phyloP scores from a whole-genome alignment of 2,888 invertebrate genomes.

The Pasiphila rectangulata region DNA sequence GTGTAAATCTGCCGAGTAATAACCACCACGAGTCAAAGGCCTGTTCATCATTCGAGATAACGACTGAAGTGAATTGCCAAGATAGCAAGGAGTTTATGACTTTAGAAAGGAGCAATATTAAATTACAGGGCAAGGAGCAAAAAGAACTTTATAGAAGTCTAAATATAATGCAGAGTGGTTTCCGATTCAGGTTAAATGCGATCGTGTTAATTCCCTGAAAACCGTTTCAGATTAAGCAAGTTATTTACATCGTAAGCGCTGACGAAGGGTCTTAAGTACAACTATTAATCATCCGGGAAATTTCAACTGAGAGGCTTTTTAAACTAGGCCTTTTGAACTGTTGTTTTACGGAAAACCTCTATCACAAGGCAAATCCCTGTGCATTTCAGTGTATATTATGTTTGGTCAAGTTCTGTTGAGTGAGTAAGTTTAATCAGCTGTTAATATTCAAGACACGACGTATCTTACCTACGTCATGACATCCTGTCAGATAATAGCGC shows the following conservation, averaged over 20 bases:
- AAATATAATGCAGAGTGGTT: slow-evolving; percentile 22
- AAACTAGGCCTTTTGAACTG: no score
- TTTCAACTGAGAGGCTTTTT: background rate
- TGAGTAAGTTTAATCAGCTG: slow-evolving; percentile 22
- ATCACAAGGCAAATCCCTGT: no score
- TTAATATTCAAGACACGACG: slow-evolving; percentile 56
- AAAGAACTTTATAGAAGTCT: slow-evolving; percentile 19
- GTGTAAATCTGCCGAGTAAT: slow-evolving; percentile 42
- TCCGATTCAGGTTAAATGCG: slow-evolving; percentile 11
- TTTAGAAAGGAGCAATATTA: slow-evolving; percentile 21
- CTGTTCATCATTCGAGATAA: slow-evolving; percentile 27
- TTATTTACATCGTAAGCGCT: background rate
- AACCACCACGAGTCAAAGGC: slow-evolving; percentile 26
- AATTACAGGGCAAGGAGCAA: slow-evolving; percentile 26
- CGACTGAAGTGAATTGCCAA: slow-evolving; percentile 23
- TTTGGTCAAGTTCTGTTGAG: no score
- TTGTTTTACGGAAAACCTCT: no score
- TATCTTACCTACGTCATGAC: slow-evolving; percentile 38
- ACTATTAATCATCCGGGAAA: background rate
- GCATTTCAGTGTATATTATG: no score
- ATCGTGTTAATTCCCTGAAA: slow-evolving; percentile 6
- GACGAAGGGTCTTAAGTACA: background rate
- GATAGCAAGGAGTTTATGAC: slow-evolving; percentile 26
- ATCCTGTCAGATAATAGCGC: slow-evolving; percentile 59
- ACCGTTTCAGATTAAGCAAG: background rate